phyloP scores from a whole-genome alignment of 2,888 invertebrate species.

The Gnatocerus cornutus region DNA sequence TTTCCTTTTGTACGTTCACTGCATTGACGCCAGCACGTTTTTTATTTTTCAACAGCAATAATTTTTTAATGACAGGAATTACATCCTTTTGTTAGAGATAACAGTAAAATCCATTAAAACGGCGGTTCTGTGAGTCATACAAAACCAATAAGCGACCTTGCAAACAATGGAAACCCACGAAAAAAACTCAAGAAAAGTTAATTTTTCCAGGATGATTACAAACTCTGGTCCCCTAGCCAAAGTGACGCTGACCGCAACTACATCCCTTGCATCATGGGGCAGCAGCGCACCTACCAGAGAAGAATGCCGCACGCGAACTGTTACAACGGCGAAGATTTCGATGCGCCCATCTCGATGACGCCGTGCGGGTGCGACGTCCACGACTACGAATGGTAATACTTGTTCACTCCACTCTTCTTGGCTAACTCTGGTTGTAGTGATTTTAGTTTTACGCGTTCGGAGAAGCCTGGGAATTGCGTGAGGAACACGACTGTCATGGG shows the following conservation, averaged over 20 bases:
- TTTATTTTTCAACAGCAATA: too few species aligned
- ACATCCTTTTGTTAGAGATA: too few species aligned
- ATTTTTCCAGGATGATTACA: slow-evolving; percentile 84
- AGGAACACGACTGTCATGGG: slow-evolving; percentile 74
- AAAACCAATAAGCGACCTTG: too few species aligned
- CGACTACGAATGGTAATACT: slow-evolving; percentile 85
- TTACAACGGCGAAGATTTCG: slow-evolving; percentile 86
- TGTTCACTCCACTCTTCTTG: slow-evolving; percentile 30
- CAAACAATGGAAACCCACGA: too few species aligned
- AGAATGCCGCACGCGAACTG: slow-evolving; percentile 84
- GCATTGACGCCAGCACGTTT: too few species aligned
- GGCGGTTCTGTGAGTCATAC: too few species aligned
- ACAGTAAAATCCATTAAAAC: too few species aligned
- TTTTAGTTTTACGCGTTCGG: slow-evolving; percentile 81
- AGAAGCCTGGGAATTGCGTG: slow-evolving; percentile 78
- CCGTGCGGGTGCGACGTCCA: slow-evolving; percentile 85
- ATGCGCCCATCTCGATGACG: slow-evolving; percentile 79
- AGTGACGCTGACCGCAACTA: slow-evolving; percentile 73
- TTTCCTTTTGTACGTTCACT: too few species aligned
- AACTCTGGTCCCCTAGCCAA: slow-evolving; percentile 88
- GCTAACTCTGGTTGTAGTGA: slow-evolving; percentile 75
- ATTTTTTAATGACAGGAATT: too few species aligned
- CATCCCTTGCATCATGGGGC: slow-evolving; percentile 84
- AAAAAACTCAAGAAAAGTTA: neutral
- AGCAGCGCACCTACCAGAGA: slow-evolving; percentile 83